Base-by-base conservation (phyloP, 2,888 invertebrate genomes). In the Erebia aethiops region DNA sequence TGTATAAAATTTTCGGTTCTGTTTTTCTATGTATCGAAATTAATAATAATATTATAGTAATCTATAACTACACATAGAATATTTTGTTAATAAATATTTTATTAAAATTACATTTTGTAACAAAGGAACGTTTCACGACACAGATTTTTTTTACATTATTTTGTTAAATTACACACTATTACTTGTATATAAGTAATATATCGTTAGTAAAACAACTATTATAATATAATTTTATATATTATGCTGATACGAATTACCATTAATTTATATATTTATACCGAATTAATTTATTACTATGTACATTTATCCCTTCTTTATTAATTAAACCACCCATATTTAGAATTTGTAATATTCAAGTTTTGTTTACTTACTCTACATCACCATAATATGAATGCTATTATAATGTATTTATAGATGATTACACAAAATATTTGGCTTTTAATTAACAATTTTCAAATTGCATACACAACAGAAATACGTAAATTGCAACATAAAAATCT, bases 121-220 rank as follows among this genome's bases (percentile, higher is more conserved):
- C 86, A 89, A 87, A 91, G 89, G 87, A 92, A 92, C 87, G 86
- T 87, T 87, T 74, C 83, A 91, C 90, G 84, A 91, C 91, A 92
- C 83, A 84, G 81, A 85, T 80, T 80, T 82, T 82, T 60, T 82
- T 80, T 84, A 84, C 81, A 82, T 81, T 80, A 82, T 80, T 82
- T 78, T 57, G 16, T 81, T 77, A 77, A 81, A 79, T 64, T 67
- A 69, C 69, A 66, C 64, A 78, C 77, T 79, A 74, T 77, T 79
- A 74, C 71, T 72, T 82, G 83, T 79, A 81, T 84, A 86, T 80
- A 82, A 84, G 72, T 73, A 71, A 70, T 72, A 84, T 78, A 84
- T 74, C 84, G 78, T 78, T 62, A 62, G 21, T 62, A 46, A 62
- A 21, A 62, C 46, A 46, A 14, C 62, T 49, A 62, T 43, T 11